Conservation (phyloP, 2,113 vertebrate species). For the Colius striatus region DNA sequence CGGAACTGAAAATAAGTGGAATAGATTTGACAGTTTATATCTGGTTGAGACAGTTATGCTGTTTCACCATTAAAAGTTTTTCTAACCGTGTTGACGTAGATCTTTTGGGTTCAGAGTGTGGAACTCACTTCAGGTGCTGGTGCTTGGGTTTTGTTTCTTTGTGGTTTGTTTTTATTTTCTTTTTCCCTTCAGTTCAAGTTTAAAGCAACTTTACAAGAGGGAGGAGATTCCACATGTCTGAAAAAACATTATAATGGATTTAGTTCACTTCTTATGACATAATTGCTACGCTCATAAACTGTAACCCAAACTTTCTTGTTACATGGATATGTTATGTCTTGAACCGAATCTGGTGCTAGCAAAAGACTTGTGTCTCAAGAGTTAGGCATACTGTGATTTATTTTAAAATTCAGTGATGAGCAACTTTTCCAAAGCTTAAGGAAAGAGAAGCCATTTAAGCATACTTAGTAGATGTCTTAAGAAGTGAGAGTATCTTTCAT, state of each 20-base stretch:
- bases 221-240: neutral
- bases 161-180: neutral
- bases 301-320: neutral
- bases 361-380: neutral
- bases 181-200: neutral
- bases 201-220: neutral
- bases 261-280: neutral
- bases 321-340: neutral
- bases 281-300: neutral
- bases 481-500: neutral
- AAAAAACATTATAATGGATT: neutral
- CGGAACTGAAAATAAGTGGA: neutral
- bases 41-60: neutral
- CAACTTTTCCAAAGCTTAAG: neutral
- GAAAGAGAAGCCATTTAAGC: neutral
- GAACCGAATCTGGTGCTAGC: neutral
- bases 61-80: neutral
- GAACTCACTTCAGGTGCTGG: neutral
- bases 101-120: fast-evolving
- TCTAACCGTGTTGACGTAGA: neutral
- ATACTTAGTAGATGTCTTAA: neutral
- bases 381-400: neutral
- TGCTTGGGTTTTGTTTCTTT: neutral
- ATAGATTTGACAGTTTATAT: neutral
- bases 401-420: neutral